Conservation (phyloP, 2,888 invertebrate species). For the Campoletis raptor region DNA sequence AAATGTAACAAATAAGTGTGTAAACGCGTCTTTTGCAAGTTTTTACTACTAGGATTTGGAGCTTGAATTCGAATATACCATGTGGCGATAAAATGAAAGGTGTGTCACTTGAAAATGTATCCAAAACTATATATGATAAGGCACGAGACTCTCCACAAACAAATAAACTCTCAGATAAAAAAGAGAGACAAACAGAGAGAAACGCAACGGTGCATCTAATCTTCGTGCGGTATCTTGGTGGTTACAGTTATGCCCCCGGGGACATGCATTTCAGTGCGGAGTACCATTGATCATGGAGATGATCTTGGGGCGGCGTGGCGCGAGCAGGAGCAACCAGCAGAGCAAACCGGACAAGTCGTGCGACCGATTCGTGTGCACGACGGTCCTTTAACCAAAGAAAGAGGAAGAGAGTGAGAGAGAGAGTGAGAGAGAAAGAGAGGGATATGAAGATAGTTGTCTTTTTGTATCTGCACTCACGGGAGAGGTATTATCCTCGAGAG, state of each 20-base stretch:
- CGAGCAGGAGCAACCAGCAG: conserved; percentile 48
- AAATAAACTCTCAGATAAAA: conserved; percentile 31
- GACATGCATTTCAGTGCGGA: conserved; percentile 76
- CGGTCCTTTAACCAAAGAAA: conserved; percentile 68
- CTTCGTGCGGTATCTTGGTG: conserved; percentile 75
- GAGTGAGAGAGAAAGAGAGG: background rate
- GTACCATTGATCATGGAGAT: conserved; percentile 79
- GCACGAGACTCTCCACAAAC: conserved; percentile 15
- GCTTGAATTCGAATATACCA: background rate
- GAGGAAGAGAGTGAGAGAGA: background rate
- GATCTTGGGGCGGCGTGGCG: conserved; percentile 74
- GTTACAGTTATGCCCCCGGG: conserved; percentile 81
- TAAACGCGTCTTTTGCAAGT: background rate
- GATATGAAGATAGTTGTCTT: conserved; percentile 23
- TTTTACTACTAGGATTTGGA: background rate
- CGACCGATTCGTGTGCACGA: conserved; percentile 77
- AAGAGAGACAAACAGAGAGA: conserved; percentile 66
- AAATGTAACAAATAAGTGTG: background rate
- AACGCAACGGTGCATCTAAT: conserved; percentile 82
- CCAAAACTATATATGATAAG: background rate
- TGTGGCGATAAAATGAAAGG: background rate
- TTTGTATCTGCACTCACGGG: conserved; percentile 24
- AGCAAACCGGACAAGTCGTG: conserved; percentile 76
- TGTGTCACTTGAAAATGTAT: background rate
- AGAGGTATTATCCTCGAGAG: conserved; percentile 38